phyloP scores from a whole-genome alignment of 2,797 vertebrate species.

The Astyanax mexicanus region DNA sequence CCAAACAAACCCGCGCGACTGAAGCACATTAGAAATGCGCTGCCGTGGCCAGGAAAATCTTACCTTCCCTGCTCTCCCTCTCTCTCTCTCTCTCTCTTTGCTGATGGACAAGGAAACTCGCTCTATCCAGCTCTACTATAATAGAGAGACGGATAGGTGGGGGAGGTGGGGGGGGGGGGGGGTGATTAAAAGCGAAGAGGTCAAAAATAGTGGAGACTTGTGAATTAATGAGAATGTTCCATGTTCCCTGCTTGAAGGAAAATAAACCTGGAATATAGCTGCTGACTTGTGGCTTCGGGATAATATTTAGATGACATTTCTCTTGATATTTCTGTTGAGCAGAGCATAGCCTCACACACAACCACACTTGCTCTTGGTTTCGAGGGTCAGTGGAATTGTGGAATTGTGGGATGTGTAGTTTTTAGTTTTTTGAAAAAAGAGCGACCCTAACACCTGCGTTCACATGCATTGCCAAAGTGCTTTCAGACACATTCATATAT shows the following conservation, averaged over 20 bases:
- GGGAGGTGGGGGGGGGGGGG: constrained; percentile 57
- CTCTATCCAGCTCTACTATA: constrained; percentile 66
- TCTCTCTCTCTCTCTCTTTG: constrained; percentile 69
- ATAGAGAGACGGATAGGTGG: constrained; percentile 47
- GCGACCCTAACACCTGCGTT: constrained; percentile 8
- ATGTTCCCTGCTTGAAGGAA: constrained; percentile 63
- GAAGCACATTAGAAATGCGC: constrained; percentile 77
- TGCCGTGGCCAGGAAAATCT: constrained; percentile 85
- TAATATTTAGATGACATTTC: constrained; percentile 64
- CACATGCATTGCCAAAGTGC: background rate
- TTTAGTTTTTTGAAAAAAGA: background rate
- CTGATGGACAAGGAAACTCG: constrained; percentile 85
- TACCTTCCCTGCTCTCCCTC: constrained; percentile 76
- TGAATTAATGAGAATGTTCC: constrained; percentile 80
- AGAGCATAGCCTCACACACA: constrained; percentile 45
- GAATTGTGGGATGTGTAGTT: constrained; percentile 47
- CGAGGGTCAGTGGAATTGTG: constrained; percentile 13
- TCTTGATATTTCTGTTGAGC: constrained; percentile 34
- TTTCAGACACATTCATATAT: background rate
- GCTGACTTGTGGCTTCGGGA: constrained; percentile 48
- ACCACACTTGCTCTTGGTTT: constrained; percentile 46
- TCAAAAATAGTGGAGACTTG: constrained; percentile 46
- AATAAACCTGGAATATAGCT: constrained; percentile 54
- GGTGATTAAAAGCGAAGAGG: constrained; percentile 57
- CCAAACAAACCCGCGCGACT: constrained; percentile 74